Base-by-base conservation (phyloP, 2,797 vertebrate species). In the Onychomys torridus region DNA sequence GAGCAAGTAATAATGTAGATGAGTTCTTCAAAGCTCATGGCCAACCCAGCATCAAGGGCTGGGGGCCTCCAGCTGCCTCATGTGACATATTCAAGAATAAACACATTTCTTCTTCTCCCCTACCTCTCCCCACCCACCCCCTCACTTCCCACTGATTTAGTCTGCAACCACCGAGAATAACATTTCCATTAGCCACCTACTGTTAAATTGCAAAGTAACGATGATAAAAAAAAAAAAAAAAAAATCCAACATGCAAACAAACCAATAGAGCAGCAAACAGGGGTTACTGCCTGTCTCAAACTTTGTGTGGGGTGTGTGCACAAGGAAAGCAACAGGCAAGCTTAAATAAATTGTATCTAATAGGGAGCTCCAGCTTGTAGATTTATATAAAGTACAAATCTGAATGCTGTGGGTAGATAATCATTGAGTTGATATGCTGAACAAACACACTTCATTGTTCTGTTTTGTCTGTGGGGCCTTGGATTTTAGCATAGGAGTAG, bases 131-230 rank as follows among this genome's bases (percentile, higher is more conserved):
- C 46, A 73, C 84, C 86, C 49, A 27, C 76, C 89, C 94, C 49
- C 63, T 96, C 86, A 89, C 90, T 95, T 96, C 98, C 97, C 96
- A 90, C 98, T 98, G 98, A 98, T 98, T 98, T 98, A 98, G 97
- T 96, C 97, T 97, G 97, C 98, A 97, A 96, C 98, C 23, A 27
- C 98, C 85, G 96, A 95, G 92, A 98, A 98, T 98, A 98, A 98
- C 98, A 98, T 98, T 98, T 98, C 98, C 98, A 99, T 99, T 99
- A 99, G 97, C 98, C 98, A 98, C 99, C 98, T 97, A 98, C 98
- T 96, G 98, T 98, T 99, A 98, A 99, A 98, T 98, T 91, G 59
- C 94, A 97, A 97, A 98, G 98, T 97, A 98, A 98, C 97, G 98
- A 98, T 98, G 98, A 98, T 98, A 97, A 89, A 13, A 19, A 59